Base-by-base conservation (phyloP, 2,113 vertebrate genomes). In the Platycercus adscitus region DNA sequence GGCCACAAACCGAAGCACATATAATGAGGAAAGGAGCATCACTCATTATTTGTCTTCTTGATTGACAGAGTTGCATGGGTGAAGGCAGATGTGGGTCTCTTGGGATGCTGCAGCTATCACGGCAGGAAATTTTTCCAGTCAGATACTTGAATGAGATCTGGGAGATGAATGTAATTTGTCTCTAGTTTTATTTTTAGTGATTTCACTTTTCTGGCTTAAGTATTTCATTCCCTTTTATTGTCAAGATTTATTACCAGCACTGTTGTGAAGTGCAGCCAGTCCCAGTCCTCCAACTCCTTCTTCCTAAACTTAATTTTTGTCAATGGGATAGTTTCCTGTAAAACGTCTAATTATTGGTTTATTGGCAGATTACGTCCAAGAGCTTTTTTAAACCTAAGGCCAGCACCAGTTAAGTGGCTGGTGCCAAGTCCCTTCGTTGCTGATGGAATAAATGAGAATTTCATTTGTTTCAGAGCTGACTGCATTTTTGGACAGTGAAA, bases 301-400 rank as follows among this genome's bases (percentile, higher is more conserved):
- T 86, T 92, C 88, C 73, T 88, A 93, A 95, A 91, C 77, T 95
- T 96, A 91, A 79, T 94, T 96, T 96, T 96, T 93, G 88, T 96
- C 94, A 95, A 95, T 89, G 92, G 53, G 96, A 94, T 84, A 87
- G 44, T 80, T 96, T 96, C 93, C 93, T 87, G 92, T 96, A 93
- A 96, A 93, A 79, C 2, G 2, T 84, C 24, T 91, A 90, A 81
- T 85, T 89, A 65, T 88, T 93, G 80, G 33, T 12, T 93, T 86
- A 75, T 90, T 90, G 69, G 93, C 72, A 91, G 63, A 88, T 93
- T 93, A 65, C 2, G 1, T 79, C 77, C 76, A 91, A 5, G 2
- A 94, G 41, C 11, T 84, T 92, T 96, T 94, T 91, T 7, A 76
- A 93, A 94, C 53, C 53, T 33, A 55, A 86, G 52, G 65, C 86